Evolutionary conservation across 2,888 invertebrate genomes (phyloP).

Genomic region (Chymomyza caudatula): DNA sequence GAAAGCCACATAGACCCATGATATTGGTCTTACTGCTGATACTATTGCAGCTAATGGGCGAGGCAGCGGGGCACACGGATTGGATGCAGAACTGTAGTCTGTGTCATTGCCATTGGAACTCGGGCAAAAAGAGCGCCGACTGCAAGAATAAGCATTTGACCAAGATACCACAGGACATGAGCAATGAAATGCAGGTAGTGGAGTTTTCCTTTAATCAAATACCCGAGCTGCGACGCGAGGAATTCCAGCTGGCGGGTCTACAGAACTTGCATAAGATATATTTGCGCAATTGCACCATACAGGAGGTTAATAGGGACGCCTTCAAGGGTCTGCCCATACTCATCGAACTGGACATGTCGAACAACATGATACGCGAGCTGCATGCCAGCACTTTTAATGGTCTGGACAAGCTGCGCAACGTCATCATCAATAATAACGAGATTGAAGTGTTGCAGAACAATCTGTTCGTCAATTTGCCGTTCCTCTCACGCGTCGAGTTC

Average conservation of each 20-base stretch:
- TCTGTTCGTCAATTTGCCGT: conserved; percentile 86
- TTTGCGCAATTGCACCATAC: conserved; percentile 86
- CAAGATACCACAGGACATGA: conserved; percentile 85
- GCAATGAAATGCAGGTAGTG: conserved; percentile 84
- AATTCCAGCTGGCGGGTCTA: conserved; percentile 84
- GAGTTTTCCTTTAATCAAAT: conserved; percentile 86
- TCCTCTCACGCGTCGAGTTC: conserved; percentile 87
- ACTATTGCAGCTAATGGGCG: conserved; percentile 29
- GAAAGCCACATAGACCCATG: background rate
- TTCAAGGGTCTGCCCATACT: conserved; percentile 87
- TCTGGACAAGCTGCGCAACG: conserved; percentile 84
- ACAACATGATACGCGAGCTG: conserved; percentile 84
- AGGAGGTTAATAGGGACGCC: conserved; percentile 85
- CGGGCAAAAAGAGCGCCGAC: conserved; percentile 90
- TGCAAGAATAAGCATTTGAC: conserved; percentile 84
- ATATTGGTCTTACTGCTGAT: conserved; percentile 5
- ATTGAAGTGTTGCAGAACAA: conserved; percentile 85
- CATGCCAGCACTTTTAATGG: conserved; percentile 85
- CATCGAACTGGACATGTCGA: conserved; percentile 89
- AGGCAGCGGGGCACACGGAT: conserved; percentile 63
- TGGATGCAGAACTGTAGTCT: conserved; percentile 75
- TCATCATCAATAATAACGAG: conserved; percentile 87
- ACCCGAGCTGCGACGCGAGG: conserved; percentile 82
- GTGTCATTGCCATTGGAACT: conserved; percentile 92
- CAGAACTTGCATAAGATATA: conserved; percentile 90